phyloP scores from a whole-genome alignment of 2,888 invertebrate species.

The Hetaerina titia region DNA sequence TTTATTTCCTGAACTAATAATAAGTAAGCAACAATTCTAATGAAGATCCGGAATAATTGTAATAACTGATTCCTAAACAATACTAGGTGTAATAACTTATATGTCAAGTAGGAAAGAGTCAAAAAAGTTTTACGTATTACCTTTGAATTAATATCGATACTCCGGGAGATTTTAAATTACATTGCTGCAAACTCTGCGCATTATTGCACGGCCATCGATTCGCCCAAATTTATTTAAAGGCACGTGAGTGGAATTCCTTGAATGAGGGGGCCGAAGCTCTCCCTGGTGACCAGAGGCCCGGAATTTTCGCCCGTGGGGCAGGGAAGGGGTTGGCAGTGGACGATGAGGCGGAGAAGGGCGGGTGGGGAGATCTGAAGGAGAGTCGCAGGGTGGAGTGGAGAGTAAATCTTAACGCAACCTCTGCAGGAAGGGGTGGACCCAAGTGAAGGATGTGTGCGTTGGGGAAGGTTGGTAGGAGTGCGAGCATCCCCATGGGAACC shows the following conservation, averaged over 20 bases:
- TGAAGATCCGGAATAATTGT: no score
- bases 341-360: not conserved
- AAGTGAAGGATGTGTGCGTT: not conserved
- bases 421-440: not conserved
- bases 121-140: no score
- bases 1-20: no score
- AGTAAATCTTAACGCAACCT: not conserved
- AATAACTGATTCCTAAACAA: no score
- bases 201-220: not conserved
- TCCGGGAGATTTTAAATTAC: not conserved
- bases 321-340: not conserved
- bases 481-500: not conserved
- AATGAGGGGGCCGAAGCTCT: not conserved
- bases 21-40: no score
- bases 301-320: not conserved
- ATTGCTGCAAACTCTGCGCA: not conserved
- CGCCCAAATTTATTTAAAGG: slow-evolving; percentile 2
- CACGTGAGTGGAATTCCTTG: not conserved
- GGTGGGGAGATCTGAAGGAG: not conserved
- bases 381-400: not conserved
- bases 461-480: not conserved
- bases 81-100: no score
- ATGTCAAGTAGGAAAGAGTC: no score
- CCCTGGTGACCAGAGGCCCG: not conserved
- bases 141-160: not conserved